Evolutionary conservation across 2,888 invertebrate genomes (phyloP), one percentile per base, ranked within the genome.

Genomic region (Empis livida): DNA sequence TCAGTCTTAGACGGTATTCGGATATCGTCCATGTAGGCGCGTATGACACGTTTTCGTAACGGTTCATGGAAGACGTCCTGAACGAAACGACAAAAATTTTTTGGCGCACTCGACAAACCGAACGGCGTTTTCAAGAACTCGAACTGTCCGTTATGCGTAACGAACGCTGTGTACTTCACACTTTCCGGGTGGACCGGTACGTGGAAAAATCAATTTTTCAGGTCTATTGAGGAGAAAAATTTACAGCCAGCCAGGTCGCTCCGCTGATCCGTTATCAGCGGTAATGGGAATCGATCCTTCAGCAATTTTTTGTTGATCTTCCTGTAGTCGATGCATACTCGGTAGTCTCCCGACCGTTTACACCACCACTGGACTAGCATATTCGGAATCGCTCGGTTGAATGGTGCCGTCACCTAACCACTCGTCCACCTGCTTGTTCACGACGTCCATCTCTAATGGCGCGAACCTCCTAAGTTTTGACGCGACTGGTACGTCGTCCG

Each of bases 191-290:
- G 48, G 6, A 55, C 42, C 2, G 53, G 50, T 8, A 55, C 50
- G 39, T 55, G 53, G 38, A 51, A 49, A 23, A 52, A 54, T 13
- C 51, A 53, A 16, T 53, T 52, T 6, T 30, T 42, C n/a, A 55
- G 40, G 32, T 54, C 55, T 1, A 55, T 15, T 0, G 51, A 52
- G 5, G 53, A 46, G 35, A 50, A 53, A 5, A 51, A 15, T 15
- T 45, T 47, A 1, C 49, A 47, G 1, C 44, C 20, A n/a, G 47
- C 46, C 5, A 55, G 39, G 14, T 45, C 45, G 27, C 54, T 47
- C 10, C 54, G 11, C 5, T 53, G 47, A 11, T 53, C 54, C 37
- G 52, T 51, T 10, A 53, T 53, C 1, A 51, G 8, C 1, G 47
- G 44, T 50, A 53, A 53, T 10, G 51, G 52, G 13, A 41, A 48